Base-by-base conservation (phyloP, 2,888 invertebrate genomes). In the Oligia latruncula region DNA sequence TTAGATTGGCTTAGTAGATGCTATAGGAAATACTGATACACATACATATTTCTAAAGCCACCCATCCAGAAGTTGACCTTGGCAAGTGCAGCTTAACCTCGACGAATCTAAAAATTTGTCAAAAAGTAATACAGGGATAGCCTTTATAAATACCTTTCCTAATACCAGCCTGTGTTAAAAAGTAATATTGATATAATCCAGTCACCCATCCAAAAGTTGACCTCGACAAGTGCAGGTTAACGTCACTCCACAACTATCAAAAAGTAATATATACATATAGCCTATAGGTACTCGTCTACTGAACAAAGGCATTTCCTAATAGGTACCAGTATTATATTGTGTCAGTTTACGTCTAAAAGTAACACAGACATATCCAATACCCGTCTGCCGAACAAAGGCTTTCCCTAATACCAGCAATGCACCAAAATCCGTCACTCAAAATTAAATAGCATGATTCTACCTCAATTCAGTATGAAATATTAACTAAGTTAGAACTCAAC, bases 401-500 rank as follows among this genome's bases (percentile, higher is more conserved):
- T 11, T 4, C 0, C 15, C 13, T 29, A 40, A 8, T 46, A 46
- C 20, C 52, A 3, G 43, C 74, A 67, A 20, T 79, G 49, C 81
- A 81, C 58, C 73, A 73, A 60, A 73, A 66, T 8, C 66, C 29
- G 58, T 35, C 43, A 62, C 2, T 35, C 1, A 0, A 29, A 52
- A 70, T 17, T 23, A 76, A 40, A 9, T 40, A 4, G 8, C 29
- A 11, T 15, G 9, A 15, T 11, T 17, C n/a, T 29, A 35, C 40
- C 20, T 46, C 35, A 67, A 80, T 52, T 49, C 9, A 49, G 15
- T 8, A 71, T n/a, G 6, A 52, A 82, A n/a, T 49, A 49, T 58
- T 66, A 84, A 67, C 68, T 20, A 52, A 80, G 17, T 71, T 46
- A 1, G 13, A 62, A 62, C 46, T 71, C 46, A 62, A 62, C 66